Percentiles rank a stretch among this genome's conserved stretches.
These are phyloP conservation scores for Poecilia latipinna DNA, from an alignment of 2,113 vertebrate genomes.

Conservation along the genomic window DNA sequence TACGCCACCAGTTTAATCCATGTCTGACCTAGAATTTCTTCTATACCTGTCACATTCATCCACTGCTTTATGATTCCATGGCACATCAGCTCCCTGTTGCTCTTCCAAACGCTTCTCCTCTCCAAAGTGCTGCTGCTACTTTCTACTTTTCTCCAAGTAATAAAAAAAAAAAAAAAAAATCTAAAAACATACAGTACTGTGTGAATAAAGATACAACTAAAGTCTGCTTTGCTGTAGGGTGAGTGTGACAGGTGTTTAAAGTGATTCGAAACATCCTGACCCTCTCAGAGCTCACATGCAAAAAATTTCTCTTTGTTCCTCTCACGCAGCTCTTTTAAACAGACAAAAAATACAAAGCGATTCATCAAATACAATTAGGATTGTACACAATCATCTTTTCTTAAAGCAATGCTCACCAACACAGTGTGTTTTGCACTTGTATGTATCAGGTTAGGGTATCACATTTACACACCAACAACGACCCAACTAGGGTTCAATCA, in stretches of 20 bases:
- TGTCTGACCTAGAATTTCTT: constrained; percentile 60
- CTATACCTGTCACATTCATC: constrained; percentile 85
- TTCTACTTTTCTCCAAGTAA: constrained; percentile 62
- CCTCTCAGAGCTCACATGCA: constrained; percentile 60
- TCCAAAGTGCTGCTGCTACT: constrained; percentile 89
- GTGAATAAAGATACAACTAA: constrained; percentile 82
- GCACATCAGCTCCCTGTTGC: constrained; percentile 60
- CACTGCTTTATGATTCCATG: constrained; percentile 84
- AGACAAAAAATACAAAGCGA: constrained; percentile 52
- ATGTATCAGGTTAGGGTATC: constrained; percentile 50
- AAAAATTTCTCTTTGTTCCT: constrained; percentile 35
- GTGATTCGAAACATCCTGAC: constrained; percentile 86
- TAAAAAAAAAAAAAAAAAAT: constrained; percentile 21
- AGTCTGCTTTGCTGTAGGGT: constrained; percentile 63
- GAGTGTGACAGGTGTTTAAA: constrained; percentile 89
- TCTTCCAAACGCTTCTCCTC: constrained; percentile 77
- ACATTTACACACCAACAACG: constrained; percentile 58
- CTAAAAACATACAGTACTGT: constrained; percentile 93
- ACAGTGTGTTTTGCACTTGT: constrained; percentile 64
- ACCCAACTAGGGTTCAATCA: constrained; percentile 53
- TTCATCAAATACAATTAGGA: constrained; percentile 35
- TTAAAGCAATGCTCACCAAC: constrained; percentile 44
- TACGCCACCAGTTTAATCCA: constrained; percentile 3
- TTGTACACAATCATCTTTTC: constrained; percentile 37
- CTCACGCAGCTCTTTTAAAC: constrained; percentile 38